Evolutionary conservation across 2,888 invertebrate genomes (phyloP), one percentile per base, ranked within the genome.

Genomic region (Caenorhabditis sinica): DNA sequence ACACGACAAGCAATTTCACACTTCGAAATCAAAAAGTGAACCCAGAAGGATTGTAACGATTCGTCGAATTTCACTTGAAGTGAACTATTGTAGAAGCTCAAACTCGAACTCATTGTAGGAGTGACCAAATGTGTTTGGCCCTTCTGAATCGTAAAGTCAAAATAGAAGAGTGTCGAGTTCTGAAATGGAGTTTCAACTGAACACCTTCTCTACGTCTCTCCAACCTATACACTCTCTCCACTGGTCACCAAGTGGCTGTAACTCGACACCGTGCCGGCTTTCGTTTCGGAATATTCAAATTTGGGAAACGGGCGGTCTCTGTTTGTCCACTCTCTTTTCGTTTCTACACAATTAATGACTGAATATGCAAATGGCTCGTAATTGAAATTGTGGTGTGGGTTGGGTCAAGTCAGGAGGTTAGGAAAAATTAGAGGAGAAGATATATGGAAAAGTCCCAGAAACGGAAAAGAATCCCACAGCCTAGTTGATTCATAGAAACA

Each of bases 241-340:
- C 13, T 65, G 79, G 51, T 65, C 79, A 79, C 79, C 79, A 79
- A 79, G 72, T 72, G 74, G 69, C 79, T 79, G 79, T 79, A 79
- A 79, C 71, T 72, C 56, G 72, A 79, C 72, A 79, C 79, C 71
- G 61, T 60, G 69, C 56, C 69, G 69, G 72, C 79, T 79, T 79
- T 72, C 79, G 79, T 65, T 72, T 71, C 79, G 79, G 71, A 79
- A 79, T 79, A 79, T 79, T 79, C 79, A 79, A 79, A 79, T 79
- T 79, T 79, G 79, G 65, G 23, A 40, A 30, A 45, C 45, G 17
- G 36, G 36, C 36, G 40, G 23, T 43, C 66, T 79, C 51, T 79
- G 63, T 79, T 71, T 72, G 71, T 72, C 36, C 45, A 45, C 36
- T 45, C n/a, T 5, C 58, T n/a, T 30, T 40, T 33, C 25, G 13